Evolutionary conservation across 2,888 invertebrate genomes (phyloP), one percentile per base, ranked within the genome.

Genomic region (Heliconius erato): DNA sequence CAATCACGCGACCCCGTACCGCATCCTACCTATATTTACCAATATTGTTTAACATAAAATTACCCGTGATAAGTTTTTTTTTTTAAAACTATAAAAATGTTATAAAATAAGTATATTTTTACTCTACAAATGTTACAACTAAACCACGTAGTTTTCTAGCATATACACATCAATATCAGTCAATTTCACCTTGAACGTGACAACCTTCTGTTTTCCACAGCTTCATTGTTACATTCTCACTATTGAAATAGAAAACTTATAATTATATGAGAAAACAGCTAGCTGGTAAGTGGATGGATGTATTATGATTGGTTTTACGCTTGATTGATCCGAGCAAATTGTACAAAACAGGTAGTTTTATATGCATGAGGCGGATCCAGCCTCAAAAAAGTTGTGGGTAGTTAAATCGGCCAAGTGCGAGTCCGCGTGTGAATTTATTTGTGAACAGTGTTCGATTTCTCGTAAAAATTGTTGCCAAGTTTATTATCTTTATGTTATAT

Each of bases 201-300:
- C 87, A 84, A 91, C 92, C 92, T 90, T 88, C 19, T 59, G n/a
- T 76, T 76, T 76, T 76, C 76, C 76, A 76, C 87, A 85, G 89
- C 92, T 87, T 95, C 94, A 94, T 95, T 89, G 88, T 88, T 76
- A 86, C 86, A 90, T 94, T 95, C 94, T 91, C 94, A 94, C 90
- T 90, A 88, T 87, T 89, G 90, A 91, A 91, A 92, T 94, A 94
- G 95, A 94, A 94, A 94, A 93, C 91, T 85, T 89, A 89, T 91
- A 91, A 94, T 94, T 93, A 91, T 59, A 76, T 76, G 76, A 63
- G 59, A 76, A 76, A 76, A 76, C n/a, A 11, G 40, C 76, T 35
- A 59, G 16, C 40, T 26, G 16, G 72, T 26, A 26, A 26, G 9
- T 44, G 14, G 72, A n/a, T 44, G 14, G 9, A 26, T 72, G 72